Conservation (phyloP, 2,113 vertebrate genomes). For the Merops nubicus region DNA sequence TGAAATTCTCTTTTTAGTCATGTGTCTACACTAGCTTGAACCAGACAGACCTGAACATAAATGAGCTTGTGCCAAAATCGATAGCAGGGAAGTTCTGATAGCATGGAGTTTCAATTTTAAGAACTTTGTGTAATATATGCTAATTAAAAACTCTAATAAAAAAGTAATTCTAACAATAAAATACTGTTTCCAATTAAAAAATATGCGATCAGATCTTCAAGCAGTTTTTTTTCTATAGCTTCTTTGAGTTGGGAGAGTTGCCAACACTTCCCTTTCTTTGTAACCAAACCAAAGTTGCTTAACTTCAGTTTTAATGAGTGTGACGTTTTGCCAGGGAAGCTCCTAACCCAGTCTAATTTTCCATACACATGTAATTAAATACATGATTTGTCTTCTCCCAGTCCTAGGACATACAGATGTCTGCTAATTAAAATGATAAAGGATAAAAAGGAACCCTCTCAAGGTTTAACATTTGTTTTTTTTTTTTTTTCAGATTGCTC, state of each 20-base stretch:
- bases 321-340: background rate
- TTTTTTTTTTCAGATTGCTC: background rate
- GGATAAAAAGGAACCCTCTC: background rate
- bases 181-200: background rate
- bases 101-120: background rate
- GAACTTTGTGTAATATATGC: background rate
- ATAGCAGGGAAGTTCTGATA: background rate
- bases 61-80: background rate
- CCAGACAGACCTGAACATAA: background rate
- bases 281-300: background rate
- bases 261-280: background rate
- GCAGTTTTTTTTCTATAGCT: background rate
- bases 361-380: background rate
- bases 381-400: background rate
- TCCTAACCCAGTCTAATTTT: background rate
- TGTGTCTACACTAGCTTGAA: background rate
- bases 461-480: background rate
- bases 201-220: background rate
- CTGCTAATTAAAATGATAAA: background rate
- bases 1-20: background rate
- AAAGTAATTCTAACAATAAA: background rate
- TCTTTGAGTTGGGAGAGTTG: background rate
- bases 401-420: background rate
- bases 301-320: constrained; percentile 3
- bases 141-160: background rate